A percentile compares a stretch with the other conserved stretches of the same genome.
Evolutionary conservation across 30 jellyfish, hydroid and myxozoan species (phyloP).

Genomic region (Rhopilema esculentum): DNA sequence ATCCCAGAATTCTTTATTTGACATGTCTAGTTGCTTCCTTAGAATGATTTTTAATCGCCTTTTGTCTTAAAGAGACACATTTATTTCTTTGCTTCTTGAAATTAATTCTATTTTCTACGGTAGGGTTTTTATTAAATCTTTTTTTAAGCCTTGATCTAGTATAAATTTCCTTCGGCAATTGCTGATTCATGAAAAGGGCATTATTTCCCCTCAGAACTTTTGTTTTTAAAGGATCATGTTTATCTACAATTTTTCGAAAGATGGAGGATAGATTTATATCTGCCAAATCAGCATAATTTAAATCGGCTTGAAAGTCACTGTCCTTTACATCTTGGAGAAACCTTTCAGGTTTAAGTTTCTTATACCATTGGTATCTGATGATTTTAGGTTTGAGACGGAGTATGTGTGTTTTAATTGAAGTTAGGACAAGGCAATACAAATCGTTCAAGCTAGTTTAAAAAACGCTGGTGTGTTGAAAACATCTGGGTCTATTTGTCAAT

Average conservation of each 20-base stretch:
- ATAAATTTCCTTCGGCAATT: too few species aligned
- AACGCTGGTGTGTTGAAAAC: slow-evolving; percentile 14
- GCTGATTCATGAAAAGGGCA: too few species aligned
- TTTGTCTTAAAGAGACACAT: too few species aligned
- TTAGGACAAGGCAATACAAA: not conserved
- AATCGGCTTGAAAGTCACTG: slow-evolving; percentile 2
- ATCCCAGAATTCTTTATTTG: too few species aligned
- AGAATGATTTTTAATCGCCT: too few species aligned
- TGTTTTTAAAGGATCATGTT: slow-evolving; percentile 45
- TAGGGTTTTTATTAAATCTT: too few species aligned
- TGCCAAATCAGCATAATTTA: slow-evolving; percentile 3
- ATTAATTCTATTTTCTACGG: too few species aligned
- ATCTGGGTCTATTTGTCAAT: slow-evolving; percentile 16
- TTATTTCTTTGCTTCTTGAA: too few species aligned
- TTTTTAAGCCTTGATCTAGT: too few species aligned
- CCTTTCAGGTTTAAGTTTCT: slow-evolving; percentile 3
- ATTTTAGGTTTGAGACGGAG: slow-evolving; percentile 34
- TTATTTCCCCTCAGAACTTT: slow-evolving; percentile 13
- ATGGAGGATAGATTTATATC: slow-evolving; percentile 1
- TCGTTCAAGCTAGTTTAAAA: slow-evolving; percentile 21
- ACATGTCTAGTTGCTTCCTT: too few species aligned
- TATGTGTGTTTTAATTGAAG: slow-evolving; percentile 15
- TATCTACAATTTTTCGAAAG: slow-evolving; percentile 20
- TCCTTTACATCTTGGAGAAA: slow-evolving; percentile 33
- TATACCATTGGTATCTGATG: slow-evolving; percentile 17